Evolutionary conservation across 2,113 vertebrate genomes (phyloP), one percentile per base, ranked within the genome.

Genomic region (Pipra filicauda): DNA sequence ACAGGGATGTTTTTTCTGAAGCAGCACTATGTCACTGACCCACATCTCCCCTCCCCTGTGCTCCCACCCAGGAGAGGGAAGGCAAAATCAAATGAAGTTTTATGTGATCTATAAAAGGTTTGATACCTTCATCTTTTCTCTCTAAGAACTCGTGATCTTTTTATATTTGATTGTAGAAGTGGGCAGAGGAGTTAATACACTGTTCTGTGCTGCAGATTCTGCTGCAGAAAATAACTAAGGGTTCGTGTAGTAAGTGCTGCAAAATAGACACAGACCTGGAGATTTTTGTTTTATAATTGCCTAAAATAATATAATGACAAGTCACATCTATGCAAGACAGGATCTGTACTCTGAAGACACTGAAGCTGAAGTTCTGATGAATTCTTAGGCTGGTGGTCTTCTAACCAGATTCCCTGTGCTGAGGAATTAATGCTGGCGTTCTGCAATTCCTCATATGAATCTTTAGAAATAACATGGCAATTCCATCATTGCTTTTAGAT

Each of bases 331-430:
- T 69, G 12, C 31, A 71, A 85, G 35, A 7, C 4, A 30, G 14
- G 41, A 35, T 70, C 14, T 0, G 0, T n/a, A 6, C 78, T 81
- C 27, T 73, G 58, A 49, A 52, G 31, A 44, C 5, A 4, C 3
- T 58, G 3, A 31, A 80, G 18, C 12, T 62, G 55, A 39, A 24
- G 5, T 59, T 67, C 18, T 81, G 22, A 14, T 83, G 46, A 76
- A 8, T 54, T 75, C 55, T 72, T 69, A 27, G 43, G 8, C 41
- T 88, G 37, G 5, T 73, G 30, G 9, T 58, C 12, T 84, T 87
- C 12, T 33, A 51, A 35, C 2, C 61, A 35, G 9, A 23, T 52
- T 66, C 62, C 54, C 39, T 70, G 0, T 0, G 0, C 21, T 20
- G n/a, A 24, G 37, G 20, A 31, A 33, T 75, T 57, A 1, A 24